phyloP scores from a whole-genome alignment of 2,113 vertebrate genomes.

The Pipra filicauda region DNA sequence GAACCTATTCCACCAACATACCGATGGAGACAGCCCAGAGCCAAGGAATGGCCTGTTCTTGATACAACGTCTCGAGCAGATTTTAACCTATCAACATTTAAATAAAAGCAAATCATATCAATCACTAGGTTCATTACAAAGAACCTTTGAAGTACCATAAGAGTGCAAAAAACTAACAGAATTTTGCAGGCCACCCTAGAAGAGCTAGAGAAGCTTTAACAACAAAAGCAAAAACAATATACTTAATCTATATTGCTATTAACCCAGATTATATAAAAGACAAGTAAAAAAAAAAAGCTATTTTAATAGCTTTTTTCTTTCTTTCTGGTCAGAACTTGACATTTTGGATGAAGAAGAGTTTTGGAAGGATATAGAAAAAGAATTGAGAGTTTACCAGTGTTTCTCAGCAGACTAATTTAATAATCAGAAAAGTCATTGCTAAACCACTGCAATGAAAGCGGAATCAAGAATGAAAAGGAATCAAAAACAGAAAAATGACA shows the following conservation, averaged over 20 bases:
- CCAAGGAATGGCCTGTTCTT: conserved; percentile 95
- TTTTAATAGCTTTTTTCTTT: background rate
- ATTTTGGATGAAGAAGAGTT: background rate
- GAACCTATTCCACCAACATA: conserved; percentile 98
- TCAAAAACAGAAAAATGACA: background rate
- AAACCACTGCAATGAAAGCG: background rate
- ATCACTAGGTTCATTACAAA: background rate
- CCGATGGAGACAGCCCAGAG: conserved; percentile 95
- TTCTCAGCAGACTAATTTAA: background rate
- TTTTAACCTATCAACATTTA: conserved; percentile 82
- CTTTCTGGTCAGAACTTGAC: background rate
- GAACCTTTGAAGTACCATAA: background rate
- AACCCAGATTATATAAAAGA: background rate
- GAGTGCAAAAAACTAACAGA: background rate
- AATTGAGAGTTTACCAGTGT: background rate
- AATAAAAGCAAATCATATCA: background rate
- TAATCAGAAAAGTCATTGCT: background rate
- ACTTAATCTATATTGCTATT: background rate
- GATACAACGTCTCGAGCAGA: conserved; percentile 97
- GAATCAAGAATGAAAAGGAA: background rate
- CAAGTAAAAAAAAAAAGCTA: background rate
- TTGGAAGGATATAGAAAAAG: background rate
- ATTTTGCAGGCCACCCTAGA: background rate
- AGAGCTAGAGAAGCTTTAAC: background rate
- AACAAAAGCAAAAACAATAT: background rate